Evolutionary conservation across 2,888 invertebrate species (phyloP), one percentile per base, ranked within the genome.

Genomic region (Drymonia ruficornis): DNA sequence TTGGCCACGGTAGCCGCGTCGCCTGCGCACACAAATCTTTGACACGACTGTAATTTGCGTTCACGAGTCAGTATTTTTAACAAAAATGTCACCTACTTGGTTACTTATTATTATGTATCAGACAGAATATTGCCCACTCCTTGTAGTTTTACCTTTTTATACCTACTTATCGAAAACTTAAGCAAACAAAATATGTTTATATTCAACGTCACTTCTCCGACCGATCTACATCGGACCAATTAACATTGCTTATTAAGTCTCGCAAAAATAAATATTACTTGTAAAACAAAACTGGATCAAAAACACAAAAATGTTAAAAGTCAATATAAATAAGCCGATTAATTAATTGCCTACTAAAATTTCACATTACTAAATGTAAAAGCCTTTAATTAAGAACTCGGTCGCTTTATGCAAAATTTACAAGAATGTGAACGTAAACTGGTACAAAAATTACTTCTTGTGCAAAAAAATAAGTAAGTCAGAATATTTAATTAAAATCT

Each of bases 1-100:
- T 55, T 50, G 7, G 52, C 55, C 49, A 57, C 53, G 54, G 63
- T 56, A 55, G 56, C 47, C 11, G 54, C 49, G 52, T 55, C 49
- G 49, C 43, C 43, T 49, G 50, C 48, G 29, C 54, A 55, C 45
- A 56, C 42, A 53, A 50, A 54, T 45, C 46, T 47, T 50, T 52
- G 65, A 66, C 49, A 56, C 45, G 56, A 55, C 50, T 34, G 11
- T 38, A 36, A 36, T 46, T 23, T 55, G 53, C 43, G 45, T 46
- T 18, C 31, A 31, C 31, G 23, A 28, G 19, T 36, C 38, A 18
- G 18, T 29, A 38, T 15, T 50, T 49, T 36, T 40, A 52, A 49
- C 19, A 48, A 31, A 56, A 60, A 67, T 55, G 60, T 50, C 60
- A 60, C 28, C 31, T 7, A 43, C 50, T 52, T 16, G 52, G 34